phyloP scores from a whole-genome alignment of 2,797 vertebrate species.

The Tadarida brasiliensis region DNA sequence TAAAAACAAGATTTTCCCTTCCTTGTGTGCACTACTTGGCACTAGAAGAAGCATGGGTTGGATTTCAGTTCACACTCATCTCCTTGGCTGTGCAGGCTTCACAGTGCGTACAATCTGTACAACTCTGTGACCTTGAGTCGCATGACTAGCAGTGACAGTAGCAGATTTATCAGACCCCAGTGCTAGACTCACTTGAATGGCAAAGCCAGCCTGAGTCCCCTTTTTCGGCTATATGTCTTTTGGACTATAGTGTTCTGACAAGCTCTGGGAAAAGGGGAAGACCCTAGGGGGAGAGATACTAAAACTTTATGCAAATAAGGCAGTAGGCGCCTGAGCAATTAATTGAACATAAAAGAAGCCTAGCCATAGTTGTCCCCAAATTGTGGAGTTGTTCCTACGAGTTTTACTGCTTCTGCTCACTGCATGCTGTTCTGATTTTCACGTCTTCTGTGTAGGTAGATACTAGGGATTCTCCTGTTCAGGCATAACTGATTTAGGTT shows the following conservation, averaged over 20 bases:
- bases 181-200: not conserved
- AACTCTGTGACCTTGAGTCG: not conserved
- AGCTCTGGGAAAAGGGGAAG: not conserved
- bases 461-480: not conserved
- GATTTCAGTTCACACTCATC: not conserved
- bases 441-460: not conserved
- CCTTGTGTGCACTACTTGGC: not conserved
- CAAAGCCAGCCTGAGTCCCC: not conserved
- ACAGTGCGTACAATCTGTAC: no score
- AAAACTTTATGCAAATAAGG: not conserved
- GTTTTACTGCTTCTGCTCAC: not conserved
- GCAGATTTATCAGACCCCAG: not conserved
- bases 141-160: not conserved
- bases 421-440: not conserved
- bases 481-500: not conserved
- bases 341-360: not conserved
- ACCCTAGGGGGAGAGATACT: not conserved
- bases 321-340: not conserved
- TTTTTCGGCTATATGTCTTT: not conserved
- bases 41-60: not conserved
- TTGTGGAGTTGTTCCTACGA: not conserved
- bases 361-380: not conserved
- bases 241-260: not conserved
- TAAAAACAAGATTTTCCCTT: not conserved
- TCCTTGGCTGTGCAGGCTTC: not conserved